These are phyloP conservation scores for Ophion obscuratus DNA, from an alignment of 2,888 invertebrate genomes.

Conservation along the genomic window DNA sequence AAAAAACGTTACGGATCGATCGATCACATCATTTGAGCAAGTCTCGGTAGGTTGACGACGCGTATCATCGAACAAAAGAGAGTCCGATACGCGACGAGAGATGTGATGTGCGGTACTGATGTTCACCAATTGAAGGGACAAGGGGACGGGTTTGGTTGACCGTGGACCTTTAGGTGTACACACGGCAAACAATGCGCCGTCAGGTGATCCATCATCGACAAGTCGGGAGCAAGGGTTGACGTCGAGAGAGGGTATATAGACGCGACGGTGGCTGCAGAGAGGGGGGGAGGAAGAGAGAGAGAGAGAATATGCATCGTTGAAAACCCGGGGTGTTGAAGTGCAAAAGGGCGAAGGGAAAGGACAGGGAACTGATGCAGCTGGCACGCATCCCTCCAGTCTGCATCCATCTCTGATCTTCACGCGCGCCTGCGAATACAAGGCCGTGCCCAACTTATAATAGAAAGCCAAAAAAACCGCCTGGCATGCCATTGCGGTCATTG, in stretches of 20 bases:
- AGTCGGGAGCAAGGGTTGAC: conserved; percentile 76
- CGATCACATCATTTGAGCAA: conserved; percentile 68
- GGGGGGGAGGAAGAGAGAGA: conserved; percentile 35
- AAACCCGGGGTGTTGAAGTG: conserved; percentile 54
- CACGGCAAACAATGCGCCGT: conserved; percentile 72
- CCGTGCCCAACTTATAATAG: conserved; percentile 45
- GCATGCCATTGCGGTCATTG: conserved; percentile 46
- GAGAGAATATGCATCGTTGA: conserved; percentile 57
- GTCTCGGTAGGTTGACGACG: conserved; percentile 11
- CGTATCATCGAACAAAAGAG: conserved; percentile 64
- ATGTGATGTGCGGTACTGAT: conserved; percentile 52
- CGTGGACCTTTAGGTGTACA: conserved; percentile 66
- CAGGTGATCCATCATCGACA: conserved; percentile 77
- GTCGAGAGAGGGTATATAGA: conserved; percentile 70
- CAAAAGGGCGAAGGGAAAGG: conserved; percentile 60
- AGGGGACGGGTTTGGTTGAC: conserved; percentile 71
- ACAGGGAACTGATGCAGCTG: conserved; percentile 69
- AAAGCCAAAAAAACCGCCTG: conserved; percentile 25
- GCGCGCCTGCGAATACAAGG: conserved; percentile 45
- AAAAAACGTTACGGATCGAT: conserved; percentile 66
- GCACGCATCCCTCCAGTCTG: conserved; percentile 67
- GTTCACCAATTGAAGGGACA: conserved; percentile 55
- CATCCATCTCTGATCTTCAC: conserved; percentile 38
- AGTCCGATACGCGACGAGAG: conserved; percentile 62
- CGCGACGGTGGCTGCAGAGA: conserved; percentile 14